phyloP scores from a whole-genome alignment of 2,888 invertebrate species.

The Cosmia trapezina region DNA sequence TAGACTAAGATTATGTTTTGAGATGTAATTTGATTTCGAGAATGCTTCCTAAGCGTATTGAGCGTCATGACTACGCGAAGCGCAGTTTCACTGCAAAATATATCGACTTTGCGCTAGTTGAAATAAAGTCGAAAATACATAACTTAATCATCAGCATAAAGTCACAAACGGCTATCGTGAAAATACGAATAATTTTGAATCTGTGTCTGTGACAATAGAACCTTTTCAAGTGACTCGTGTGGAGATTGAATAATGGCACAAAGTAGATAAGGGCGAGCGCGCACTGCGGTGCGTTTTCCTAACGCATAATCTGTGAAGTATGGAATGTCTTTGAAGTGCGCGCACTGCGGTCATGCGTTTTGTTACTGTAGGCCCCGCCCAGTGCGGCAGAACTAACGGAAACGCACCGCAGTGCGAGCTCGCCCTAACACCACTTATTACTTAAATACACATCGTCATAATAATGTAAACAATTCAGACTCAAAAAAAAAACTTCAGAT shows the following conservation, averaged over 20 bases:
- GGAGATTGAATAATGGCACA: constrained; percentile 24
- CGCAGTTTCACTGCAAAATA: background rate
- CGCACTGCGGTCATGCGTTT: too few relatives aligned
- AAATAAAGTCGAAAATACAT: constrained; percentile 5
- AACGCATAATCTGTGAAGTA: too few relatives aligned
- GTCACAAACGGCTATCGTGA: background rate
- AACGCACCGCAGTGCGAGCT: too few relatives aligned
- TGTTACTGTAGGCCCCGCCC: too few relatives aligned
- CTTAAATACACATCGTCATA: background rate
- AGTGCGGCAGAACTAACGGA: too few relatives aligned
- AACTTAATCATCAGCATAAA: background rate
- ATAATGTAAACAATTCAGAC: constrained; percentile 23
- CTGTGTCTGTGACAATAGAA: background rate
- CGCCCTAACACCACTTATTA: too few relatives aligned
- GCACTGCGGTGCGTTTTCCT: too few relatives aligned
- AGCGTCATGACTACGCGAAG: background rate
- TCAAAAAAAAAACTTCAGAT: background rate
- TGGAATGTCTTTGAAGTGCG: too few relatives aligned
- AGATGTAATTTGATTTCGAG: background rate
- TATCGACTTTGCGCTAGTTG: background rate
- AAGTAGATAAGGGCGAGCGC: too few relatives aligned
- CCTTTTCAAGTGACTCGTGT: background rate
- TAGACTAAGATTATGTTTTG: background rate
- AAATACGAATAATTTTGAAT: background rate
- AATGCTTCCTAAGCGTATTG: background rate